Base-by-base conservation (phyloP, 2,888 invertebrate species). In the Ophonus ardosiacus region DNA sequence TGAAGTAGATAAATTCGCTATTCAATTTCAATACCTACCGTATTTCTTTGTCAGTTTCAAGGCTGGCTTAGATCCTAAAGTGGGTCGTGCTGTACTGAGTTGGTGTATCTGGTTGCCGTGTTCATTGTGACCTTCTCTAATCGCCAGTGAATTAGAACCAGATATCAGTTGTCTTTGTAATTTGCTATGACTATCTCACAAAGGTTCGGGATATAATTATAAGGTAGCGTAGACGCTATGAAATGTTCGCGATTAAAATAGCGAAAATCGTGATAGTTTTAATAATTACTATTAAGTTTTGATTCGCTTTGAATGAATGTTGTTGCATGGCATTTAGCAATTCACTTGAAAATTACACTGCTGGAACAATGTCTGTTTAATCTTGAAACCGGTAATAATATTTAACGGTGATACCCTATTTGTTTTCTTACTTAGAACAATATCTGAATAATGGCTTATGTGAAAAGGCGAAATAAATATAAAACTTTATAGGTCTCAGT, bases 61-160 rank as follows among this genome's bases (percentile, higher is more conserved):
- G 80, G 80, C 76, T 76, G 61, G 38, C 76, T 51, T 76, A 61
- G 31, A 80, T 61, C 61, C 38, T 59, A 40, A 80, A 80, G 80
- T 80, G 80, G 80, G 80, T 80, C 80, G 80, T 59, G 59, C 59
- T 24, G 7, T 68, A 15, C 24, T 13, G 68, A 80, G 76, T 76
- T 76, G 43, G 76, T 76, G 76, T 71, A 71, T 76, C 76, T 76
- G 6, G 17, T 18, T 21, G 76, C 56, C 76, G 56, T 76, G 76
- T 51, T 71, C 17, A 51, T 13, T 51, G 17, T 76, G 76, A 76
- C 76, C 76, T 74, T 74, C 21, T 74, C 13, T 21, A 18, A 74
- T 51, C 65, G 65, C n/a, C 31, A 31, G 65, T 24, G 65, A 31
- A 68, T 68, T 68, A 68, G 38, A 68, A 68, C 24, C 31, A 68